phyloP scores from a whole-genome alignment of 2,888 invertebrate species.

The Acronicta psi region DNA sequence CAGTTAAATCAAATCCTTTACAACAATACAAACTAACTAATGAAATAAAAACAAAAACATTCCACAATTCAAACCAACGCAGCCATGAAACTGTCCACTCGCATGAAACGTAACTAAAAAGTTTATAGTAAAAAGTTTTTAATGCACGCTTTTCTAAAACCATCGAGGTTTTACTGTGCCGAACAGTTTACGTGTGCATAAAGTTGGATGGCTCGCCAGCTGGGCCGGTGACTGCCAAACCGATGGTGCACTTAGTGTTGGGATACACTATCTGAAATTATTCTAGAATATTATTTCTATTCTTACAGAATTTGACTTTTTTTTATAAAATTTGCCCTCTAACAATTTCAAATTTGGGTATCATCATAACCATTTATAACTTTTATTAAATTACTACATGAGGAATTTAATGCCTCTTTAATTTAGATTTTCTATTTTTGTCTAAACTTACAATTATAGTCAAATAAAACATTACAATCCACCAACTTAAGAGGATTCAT shows the following conservation, averaged over 20 bases:
- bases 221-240: conserved; percentile 25
- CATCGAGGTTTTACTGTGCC: conserved; percentile 30
- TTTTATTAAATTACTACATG: no score
- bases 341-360: no score
- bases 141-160: conserved; percentile 44
- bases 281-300: no score
- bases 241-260: conserved; percentile 6
- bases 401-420: no score
- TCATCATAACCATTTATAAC: no score
- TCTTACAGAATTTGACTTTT: no score
- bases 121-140: conserved; percentile 25
- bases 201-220: conserved; percentile 28
- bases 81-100: conserved; percentile 9
- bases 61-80: conserved; percentile 18
- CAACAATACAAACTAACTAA: background rate
- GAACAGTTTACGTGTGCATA: conserved; percentile 37
- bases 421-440: no score
- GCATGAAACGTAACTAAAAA: conserved; percentile 14
- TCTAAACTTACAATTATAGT: no score
- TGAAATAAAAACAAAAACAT: conserved; percentile 7
- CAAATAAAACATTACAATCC: background rate
- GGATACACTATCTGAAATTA: conserved; percentile 20
- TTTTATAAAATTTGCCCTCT: no score
- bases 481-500: background rate
- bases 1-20: background rate